phyloP scores from a whole-genome alignment of 2,797 vertebrate species.

The Macropus fuliginosus region DNA sequence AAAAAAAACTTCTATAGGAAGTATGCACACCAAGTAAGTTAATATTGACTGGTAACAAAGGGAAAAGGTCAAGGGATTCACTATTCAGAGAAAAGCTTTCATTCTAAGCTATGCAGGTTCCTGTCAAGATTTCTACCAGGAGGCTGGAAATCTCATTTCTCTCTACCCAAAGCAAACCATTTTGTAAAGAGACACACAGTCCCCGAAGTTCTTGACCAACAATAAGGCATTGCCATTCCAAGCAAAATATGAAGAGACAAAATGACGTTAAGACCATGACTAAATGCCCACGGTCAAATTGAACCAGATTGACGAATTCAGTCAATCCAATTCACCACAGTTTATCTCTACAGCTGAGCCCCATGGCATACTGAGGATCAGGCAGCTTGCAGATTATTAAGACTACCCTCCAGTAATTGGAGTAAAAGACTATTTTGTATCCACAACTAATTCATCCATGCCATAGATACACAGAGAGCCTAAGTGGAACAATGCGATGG shows the following conservation, averaged over 20 bases:
- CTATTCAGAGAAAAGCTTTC: not conserved
- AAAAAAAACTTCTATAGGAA: conserved; percentile 46
- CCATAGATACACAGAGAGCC: not conserved
- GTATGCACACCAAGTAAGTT: not conserved
- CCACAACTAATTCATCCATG: conserved; percentile 23
- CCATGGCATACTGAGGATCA: not conserved
- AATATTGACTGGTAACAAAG: conserved; percentile 21
- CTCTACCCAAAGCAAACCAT: not conserved
- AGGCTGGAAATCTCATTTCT: not conserved
- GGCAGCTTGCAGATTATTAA: not conserved
- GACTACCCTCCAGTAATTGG: not conserved
- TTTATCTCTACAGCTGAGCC: not conserved
- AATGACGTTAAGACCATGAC: not conserved
- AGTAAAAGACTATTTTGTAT: not conserved
- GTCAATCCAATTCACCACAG: not conserved
- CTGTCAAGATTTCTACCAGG: not conserved
- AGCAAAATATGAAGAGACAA: not conserved
- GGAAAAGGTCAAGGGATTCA: not conserved
- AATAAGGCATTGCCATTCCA: not conserved
- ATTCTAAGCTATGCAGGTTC: not conserved
- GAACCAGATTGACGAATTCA: not conserved
- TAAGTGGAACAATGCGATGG: not conserved
- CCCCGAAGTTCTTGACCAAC: not conserved
- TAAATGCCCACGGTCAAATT: not conserved
- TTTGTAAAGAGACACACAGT: not conserved